A percentile compares a stretch with the other conserved stretches of the same genome.
Conservation (phyloP, 2,113 vertebrate genomes). For the Bostrychus sinensis region DNA sequence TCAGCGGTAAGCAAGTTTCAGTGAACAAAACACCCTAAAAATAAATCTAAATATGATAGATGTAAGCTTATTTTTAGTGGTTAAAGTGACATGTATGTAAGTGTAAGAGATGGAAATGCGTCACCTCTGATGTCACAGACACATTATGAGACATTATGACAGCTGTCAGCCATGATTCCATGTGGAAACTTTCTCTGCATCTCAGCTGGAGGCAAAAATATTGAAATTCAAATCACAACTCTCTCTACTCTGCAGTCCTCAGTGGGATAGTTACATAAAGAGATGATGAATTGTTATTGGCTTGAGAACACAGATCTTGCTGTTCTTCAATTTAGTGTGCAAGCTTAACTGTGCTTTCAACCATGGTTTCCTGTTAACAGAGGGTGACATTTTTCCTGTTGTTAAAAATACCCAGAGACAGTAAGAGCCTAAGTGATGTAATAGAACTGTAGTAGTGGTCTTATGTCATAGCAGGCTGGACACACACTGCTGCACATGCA, state of each 20-base stretch:
- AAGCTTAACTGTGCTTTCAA: constrained; percentile 2
- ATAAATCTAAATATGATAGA: too few species aligned
- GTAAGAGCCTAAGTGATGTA: constrained; percentile 26
- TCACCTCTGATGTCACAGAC: background rate
- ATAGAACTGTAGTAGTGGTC: constrained; percentile 13
- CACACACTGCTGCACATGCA: constrained; percentile 3
- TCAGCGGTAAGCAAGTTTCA: too few species aligned
- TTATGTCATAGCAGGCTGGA: constrained; percentile 27
- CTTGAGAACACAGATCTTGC: too few species aligned
- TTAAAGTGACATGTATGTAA: background rate
- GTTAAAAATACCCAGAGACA: constrained; percentile 39
- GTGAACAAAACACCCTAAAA: too few species aligned
- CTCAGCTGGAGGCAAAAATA: background rate
- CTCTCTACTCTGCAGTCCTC: background rate
- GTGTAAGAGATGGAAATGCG: background rate
- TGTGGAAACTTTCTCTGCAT: background rate
- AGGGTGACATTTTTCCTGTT: constrained; percentile 2
- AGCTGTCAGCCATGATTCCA: background rate
- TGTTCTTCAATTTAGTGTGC: background rate
- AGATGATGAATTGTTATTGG: too few species aligned
- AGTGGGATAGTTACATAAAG: too few species aligned
- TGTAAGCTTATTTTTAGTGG: background rate
- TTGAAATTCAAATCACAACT: background rate
- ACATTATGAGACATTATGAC: background rate
- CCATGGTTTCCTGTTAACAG: constrained; percentile 17